Conservation (phyloP, 2,797 vertebrate species). For the Coluber constrictor region DNA sequence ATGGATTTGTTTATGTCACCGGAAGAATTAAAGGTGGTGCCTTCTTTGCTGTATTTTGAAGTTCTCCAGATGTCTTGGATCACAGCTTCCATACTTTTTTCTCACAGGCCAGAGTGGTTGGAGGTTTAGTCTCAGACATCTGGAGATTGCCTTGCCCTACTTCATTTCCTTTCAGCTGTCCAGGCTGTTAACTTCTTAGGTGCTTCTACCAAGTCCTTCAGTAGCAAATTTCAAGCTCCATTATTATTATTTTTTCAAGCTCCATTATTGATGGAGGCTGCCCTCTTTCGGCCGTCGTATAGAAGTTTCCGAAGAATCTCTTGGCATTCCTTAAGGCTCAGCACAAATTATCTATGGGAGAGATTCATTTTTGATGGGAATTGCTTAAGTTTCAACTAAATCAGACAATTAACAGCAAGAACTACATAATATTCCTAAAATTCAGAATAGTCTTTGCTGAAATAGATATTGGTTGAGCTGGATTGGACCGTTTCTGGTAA, state of each 20-base stretch:
- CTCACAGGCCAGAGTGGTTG: not conserved
- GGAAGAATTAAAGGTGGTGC: constrained; percentile 85
- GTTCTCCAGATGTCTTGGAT: not conserved
- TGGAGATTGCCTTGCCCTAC: too few species aligned
- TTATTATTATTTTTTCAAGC: not conserved
- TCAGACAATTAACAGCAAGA: not conserved
- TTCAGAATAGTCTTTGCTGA: not conserved
- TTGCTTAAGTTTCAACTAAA: not conserved
- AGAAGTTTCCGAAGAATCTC: not conserved
- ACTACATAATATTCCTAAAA: not conserved
- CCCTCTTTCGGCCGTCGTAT: constrained; percentile 42
- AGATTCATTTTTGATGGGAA: not conserved
- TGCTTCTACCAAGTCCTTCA: not conserved
- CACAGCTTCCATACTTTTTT: not conserved
- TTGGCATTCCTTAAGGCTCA: not conserved
- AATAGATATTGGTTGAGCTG: not conserved
- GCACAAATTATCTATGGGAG: not conserved
- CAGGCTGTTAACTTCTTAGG: not conserved
- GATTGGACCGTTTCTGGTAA: not conserved
- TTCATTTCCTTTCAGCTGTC: too few species aligned
- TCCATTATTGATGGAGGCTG: constrained; percentile 39
- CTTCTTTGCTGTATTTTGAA: not conserved
- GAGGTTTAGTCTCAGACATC: not conserved
- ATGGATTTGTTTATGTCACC: constrained; percentile 85
- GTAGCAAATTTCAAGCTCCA: not conserved